Conservation (phyloP, 2,888 invertebrate species). For the Hylaea fasciaria region DNA sequence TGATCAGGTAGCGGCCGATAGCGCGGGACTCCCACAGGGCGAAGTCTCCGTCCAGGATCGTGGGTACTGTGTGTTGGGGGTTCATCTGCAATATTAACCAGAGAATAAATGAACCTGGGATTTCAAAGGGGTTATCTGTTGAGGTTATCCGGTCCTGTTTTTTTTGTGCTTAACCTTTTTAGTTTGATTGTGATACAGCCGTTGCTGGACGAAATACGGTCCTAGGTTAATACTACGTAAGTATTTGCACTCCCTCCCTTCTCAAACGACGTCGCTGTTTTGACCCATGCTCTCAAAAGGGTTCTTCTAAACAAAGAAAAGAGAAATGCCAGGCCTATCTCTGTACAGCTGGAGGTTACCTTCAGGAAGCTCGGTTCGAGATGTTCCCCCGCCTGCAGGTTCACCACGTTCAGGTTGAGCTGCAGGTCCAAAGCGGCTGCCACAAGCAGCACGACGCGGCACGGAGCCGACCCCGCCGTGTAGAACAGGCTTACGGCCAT, state of each 20-base stretch:
- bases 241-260: no score
- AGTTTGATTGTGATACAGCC: no score
- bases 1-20: slow-evolving; percentile 90
- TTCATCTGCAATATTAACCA: slow-evolving; percentile 84
- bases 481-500: slow-evolving; percentile 85
- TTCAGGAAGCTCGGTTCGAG: slow-evolving; percentile 86
- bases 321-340: no score
- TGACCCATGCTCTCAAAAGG: no score
- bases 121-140: no score
- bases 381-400: slow-evolving; percentile 84
- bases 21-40: slow-evolving; percentile 92
- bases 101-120: background rate
- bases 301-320: no score
- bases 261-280: no score
- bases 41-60: slow-evolving; percentile 91
- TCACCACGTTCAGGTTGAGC: slow-evolving; percentile 82
- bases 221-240: no score
- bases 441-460: slow-evolving; percentile 84
- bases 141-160: no score
- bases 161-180: no score
- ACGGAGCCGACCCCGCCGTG: slow-evolving; percentile 85
- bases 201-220: no score
- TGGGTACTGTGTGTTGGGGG: slow-evolving; percentile 92
- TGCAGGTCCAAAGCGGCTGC: slow-evolving; percentile 86
- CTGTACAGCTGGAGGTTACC: slow-evolving; percentile 68